Conservation (phyloP, 2,888 invertebrate genomes). For the Chesias legatella region DNA sequence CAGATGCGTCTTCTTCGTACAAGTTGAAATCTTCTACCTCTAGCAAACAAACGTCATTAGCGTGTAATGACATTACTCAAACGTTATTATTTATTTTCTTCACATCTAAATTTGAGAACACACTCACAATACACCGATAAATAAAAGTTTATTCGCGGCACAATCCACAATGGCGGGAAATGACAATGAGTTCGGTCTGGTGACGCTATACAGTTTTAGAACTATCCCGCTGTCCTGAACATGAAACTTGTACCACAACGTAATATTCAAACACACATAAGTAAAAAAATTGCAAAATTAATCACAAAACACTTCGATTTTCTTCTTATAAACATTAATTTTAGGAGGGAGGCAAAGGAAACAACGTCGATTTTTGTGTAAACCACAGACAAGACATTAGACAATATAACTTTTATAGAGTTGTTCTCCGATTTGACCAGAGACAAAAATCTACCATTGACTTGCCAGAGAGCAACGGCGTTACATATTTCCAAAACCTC, state of each 20-base stretch:
- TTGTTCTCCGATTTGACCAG: background rate
- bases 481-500: no score
- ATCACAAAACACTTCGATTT: constrained; percentile 37
- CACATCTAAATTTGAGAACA: constrained; percentile 50
- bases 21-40: constrained; percentile 78
- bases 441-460: no score
- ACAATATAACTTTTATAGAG: no score
- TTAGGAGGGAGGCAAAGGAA: constrained; percentile 69
- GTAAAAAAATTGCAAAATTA: constrained; percentile 35
- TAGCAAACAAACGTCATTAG: constrained; percentile 78
- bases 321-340: constrained; percentile 60
- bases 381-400: constrained; percentile 48
- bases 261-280: constrained; percentile 35
- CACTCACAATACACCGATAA: constrained; percentile 41
- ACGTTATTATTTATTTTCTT: constrained; percentile 49
- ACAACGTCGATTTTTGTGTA: constrained; percentile 61
- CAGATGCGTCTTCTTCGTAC: constrained; percentile 78
- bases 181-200: constrained; percentile 79
- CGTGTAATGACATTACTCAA: constrained; percentile 78
- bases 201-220: constrained; percentile 70
- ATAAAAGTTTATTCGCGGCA: constrained; percentile 46
- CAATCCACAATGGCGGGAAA: constrained; percentile 81
- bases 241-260: constrained; percentile 40
- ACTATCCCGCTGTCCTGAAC: constrained; percentile 38
- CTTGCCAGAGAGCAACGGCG: no score